Evolutionary conservation across 2,797 vertebrate genomes (phyloP).

Genomic region (Periophthalmus magnuspinnatus): DNA sequence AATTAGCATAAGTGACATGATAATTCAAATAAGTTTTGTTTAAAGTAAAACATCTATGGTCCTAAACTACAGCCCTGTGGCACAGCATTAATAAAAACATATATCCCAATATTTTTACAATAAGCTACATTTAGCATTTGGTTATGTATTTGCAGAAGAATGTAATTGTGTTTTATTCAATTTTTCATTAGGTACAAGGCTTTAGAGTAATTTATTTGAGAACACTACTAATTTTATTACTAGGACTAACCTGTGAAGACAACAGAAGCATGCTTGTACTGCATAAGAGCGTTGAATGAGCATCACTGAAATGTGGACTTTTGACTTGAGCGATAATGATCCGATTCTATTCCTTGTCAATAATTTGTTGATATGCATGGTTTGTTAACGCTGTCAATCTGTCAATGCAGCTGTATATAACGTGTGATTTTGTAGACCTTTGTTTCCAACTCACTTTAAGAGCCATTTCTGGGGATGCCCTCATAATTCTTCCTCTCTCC

Average conservation of each 20-base stretch:
- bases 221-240: conserved; percentile 42
- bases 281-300: conserved; percentile 47
- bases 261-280: conserved; percentile 58
- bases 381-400: conserved; percentile 15
- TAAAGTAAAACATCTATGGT: background rate
- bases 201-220: conserved; percentile 46
- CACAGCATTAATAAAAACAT: conserved; percentile 42
- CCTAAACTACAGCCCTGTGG: conserved; percentile 26
- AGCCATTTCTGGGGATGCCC: conserved; percentile 46
- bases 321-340: conserved; percentile 25
- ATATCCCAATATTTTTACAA: conserved; percentile 59
- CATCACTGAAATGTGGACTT: conserved; percentile 13
- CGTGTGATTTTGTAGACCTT: conserved; percentile 20
- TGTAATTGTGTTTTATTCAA: conserved; percentile 57
- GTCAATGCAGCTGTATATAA: conserved; percentile 26
- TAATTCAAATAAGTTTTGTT: too few relatives aligned
- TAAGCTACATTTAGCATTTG: conserved; percentile 46
- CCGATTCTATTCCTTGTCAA: conserved; percentile 36
- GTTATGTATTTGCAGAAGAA: conserved; percentile 49
- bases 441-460: conserved; percentile 14
- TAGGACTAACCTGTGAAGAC: conserved; percentile 36
- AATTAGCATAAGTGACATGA: too few relatives aligned
- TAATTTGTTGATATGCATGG: conserved; percentile 42
- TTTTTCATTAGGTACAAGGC: conserved; percentile 21
- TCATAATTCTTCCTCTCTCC: conserved; percentile 65